Base-by-base conservation (phyloP, 2,113 vertebrate species). In the Phyllostomus discolor region DNA sequence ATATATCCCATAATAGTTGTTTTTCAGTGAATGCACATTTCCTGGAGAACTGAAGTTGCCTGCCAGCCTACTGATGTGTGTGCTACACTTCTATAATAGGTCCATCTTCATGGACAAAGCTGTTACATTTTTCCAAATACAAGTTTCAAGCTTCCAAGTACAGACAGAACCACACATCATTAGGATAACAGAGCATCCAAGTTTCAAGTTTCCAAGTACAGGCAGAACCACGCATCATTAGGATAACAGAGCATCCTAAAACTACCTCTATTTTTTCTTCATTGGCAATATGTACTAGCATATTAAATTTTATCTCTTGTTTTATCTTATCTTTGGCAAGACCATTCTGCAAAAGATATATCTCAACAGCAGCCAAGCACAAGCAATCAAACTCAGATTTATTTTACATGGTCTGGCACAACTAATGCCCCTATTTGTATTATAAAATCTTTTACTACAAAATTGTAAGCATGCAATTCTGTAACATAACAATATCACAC, bases 1-100 rank as follows among this genome's bases (percentile, higher is more conserved):
- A 72, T 43, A n/a, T 50, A 93, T 82, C 52, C 86, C 78, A 91
- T 91, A 93, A 86, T 90, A 96, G 59, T 88, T 91, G 73, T 89
- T 96, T 96, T 96, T 81, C 69, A 86, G 31, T 69, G 28, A 88
- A 91, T 59, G 16, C 48, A 79, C 62, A 86, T 50, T 91, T 90
- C 26, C 73, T 92, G 9, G 48, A 67, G 59, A 86, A 82, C 0
- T 38, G 43, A 22, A 1, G 24, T 70, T 64, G 11, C 46, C 31
- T 59, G n/a, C 12, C 85, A 48, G 3, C 3, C 48, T 88, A 88
- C 50, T 88, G 19, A 43, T 31, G 14, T 15, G 28, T 67, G 28
- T 76, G 28, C 59, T 90, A 11, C 43, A 35, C 9, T 78, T 72
- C 66, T 62, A 2, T 12, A 52, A 35, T 19, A 91, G 33, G 59